phyloP scores from a whole-genome alignment of 2,888 invertebrate genomes.

The Temnothorax ravouxi region DNA sequence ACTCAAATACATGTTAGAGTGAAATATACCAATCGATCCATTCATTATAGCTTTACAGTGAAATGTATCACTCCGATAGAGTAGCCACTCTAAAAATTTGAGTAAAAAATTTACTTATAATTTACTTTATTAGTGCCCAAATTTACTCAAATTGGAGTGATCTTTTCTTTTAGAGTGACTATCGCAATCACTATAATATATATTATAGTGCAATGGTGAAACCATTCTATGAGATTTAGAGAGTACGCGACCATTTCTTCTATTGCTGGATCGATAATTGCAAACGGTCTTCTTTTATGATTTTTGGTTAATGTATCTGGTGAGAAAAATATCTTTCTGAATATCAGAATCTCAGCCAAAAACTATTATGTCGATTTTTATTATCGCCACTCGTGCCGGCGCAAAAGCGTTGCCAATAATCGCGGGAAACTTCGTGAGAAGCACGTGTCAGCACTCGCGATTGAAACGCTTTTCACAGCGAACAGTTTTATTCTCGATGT shows the following conservation, averaged over 20 bases:
- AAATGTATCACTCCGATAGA: too few relatives aligned
- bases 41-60: too few relatives aligned
- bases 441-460: not conserved
- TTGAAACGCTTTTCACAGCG: conserved; percentile 6
- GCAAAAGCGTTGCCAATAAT: conserved; percentile 5
- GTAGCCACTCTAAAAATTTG: too few relatives aligned
- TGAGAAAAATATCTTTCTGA: not conserved
- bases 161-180: too few relatives aligned
- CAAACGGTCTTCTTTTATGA: not conserved
- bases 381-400: not conserved
- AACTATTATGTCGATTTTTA: not conserved
- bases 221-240: too few relatives aligned
- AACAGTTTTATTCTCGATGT: conserved; percentile 11
- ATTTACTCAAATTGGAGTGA: too few relatives aligned
- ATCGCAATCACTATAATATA: too few relatives aligned
- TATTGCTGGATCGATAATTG: not conserved
- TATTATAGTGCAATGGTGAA: too few relatives aligned
- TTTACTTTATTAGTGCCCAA: too few relatives aligned
- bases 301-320: not conserved
- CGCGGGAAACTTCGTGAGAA: not conserved
- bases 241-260: not conserved
- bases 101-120: too few relatives aligned
- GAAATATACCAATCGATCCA: too few relatives aligned
- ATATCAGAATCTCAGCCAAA: not conserved
- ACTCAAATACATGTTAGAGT: too few relatives aligned